Conservation (phyloP, 2,888 invertebrate genomes). For the Bombylius major region DNA sequence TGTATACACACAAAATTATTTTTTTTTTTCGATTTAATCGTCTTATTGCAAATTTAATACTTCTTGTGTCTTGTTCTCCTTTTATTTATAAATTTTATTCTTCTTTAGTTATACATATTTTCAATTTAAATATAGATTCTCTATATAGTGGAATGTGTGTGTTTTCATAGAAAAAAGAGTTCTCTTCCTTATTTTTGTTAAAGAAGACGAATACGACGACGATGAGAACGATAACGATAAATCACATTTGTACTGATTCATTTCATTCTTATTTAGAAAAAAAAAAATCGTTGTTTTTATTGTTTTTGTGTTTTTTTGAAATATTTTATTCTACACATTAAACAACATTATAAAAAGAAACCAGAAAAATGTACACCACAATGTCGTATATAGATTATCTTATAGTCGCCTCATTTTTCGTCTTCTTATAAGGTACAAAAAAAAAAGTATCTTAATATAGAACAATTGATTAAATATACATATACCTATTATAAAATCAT, state of each 20-base stretch:
- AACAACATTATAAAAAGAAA: background rate
- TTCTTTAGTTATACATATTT: background rate
- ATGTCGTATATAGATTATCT: background rate
- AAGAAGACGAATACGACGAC: too few species aligned
- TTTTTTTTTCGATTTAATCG: background rate
- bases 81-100: background rate
- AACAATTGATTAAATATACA: too few species aligned
- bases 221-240: too few species aligned
- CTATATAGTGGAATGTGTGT: too few species aligned
- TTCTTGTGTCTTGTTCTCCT: background rate
- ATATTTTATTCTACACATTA: too few species aligned
- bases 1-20: background rate
- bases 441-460: too few species aligned
- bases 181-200: too few species aligned
- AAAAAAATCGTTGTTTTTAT: too few species aligned
- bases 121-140: background rate
- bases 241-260: background rate
- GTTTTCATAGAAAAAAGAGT: too few species aligned
- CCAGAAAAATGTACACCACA: background rate
- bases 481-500: too few species aligned
- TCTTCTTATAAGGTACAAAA: background rate
- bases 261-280: too few species aligned
- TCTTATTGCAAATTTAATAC: background rate
- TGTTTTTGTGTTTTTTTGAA: too few species aligned
- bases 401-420: background rate